phyloP scores from a whole-genome alignment of 2,888 invertebrate species.

The Epirrhoe alternata region DNA sequence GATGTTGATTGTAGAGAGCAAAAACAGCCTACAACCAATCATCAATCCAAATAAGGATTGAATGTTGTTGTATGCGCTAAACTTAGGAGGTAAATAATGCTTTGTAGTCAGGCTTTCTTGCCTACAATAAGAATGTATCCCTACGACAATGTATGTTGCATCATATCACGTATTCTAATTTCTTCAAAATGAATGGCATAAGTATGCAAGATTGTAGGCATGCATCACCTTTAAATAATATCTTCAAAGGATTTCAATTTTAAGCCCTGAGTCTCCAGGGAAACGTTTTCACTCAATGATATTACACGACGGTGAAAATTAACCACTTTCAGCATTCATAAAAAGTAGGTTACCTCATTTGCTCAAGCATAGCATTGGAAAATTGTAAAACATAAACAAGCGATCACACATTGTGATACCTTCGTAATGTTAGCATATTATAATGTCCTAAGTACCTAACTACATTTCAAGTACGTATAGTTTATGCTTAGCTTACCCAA shows the following conservation, averaged over 20 bases:
- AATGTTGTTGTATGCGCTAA: too few species aligned
- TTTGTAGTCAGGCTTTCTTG: too few species aligned
- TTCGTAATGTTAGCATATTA: neutral
- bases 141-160: too few species aligned
- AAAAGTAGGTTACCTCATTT: conserved; percentile 58
- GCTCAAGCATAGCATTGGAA: conserved; percentile 54
- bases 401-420: conserved; percentile 4
- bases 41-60: neutral
- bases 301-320: conserved; percentile 31
- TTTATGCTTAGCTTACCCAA: too few species aligned
- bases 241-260: neutral
- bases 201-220: too few species aligned
- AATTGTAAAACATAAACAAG: conserved; percentile 36
- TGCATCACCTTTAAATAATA: too few species aligned
- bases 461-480: neutral
- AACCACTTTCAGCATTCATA: conserved; percentile 44
- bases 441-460: neutral
- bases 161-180: too few species aligned
- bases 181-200: too few species aligned
- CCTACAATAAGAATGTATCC: too few species aligned
- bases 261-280: neutral
- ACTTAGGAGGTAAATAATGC: too few species aligned
- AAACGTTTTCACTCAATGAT: neutral
- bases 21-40: neutral
- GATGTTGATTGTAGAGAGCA: neutral